These are phyloP conservation scores for Cheilosia vulpina DNA, from an alignment of 2,888 invertebrate species.

Conservation along the genomic window DNA sequence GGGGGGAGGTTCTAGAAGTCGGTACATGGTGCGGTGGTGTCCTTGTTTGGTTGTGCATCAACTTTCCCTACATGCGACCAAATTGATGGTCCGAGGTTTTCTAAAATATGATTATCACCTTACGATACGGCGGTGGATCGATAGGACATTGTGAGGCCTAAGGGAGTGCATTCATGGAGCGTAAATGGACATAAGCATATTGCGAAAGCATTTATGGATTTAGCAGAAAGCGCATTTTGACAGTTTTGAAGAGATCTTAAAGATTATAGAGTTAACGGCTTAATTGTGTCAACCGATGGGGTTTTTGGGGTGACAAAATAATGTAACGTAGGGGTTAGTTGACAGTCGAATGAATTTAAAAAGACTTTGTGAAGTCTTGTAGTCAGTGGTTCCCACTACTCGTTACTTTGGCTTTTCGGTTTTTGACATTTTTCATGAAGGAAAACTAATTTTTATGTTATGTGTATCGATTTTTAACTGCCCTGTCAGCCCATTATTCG, in stretches of 20 bases:
- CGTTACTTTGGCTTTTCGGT: too few relatives aligned
- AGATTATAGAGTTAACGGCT: too few relatives aligned
- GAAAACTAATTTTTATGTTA: too few relatives aligned
- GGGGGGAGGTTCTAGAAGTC: background rate
- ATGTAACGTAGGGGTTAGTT: too few relatives aligned
- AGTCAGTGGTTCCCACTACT: too few relatives aligned
- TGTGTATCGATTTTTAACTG: too few relatives aligned
- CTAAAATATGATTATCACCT: conserved; percentile 56
- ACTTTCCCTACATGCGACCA: conserved; percentile 2
- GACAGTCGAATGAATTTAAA: too few relatives aligned
- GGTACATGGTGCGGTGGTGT: background rate
- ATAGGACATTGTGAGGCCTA: conserved; percentile 10
- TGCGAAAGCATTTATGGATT: background rate
- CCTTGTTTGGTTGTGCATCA: conserved; percentile 32
- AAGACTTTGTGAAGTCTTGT: too few relatives aligned
- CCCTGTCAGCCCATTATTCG: too few relatives aligned
- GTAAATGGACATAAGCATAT: background rate
- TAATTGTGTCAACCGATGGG: too few relatives aligned
- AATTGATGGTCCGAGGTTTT: conserved; percentile 58
- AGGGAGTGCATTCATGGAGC: conserved; percentile 5
- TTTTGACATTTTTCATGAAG: too few relatives aligned
- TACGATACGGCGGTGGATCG: conserved; percentile 26
- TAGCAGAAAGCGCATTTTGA: background rate
- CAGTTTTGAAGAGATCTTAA: background rate
- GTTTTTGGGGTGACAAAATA: too few relatives aligned